Base-by-base conservation (phyloP, 2,113 vertebrate genomes). In the Aphelocoma coerulescens region DNA sequence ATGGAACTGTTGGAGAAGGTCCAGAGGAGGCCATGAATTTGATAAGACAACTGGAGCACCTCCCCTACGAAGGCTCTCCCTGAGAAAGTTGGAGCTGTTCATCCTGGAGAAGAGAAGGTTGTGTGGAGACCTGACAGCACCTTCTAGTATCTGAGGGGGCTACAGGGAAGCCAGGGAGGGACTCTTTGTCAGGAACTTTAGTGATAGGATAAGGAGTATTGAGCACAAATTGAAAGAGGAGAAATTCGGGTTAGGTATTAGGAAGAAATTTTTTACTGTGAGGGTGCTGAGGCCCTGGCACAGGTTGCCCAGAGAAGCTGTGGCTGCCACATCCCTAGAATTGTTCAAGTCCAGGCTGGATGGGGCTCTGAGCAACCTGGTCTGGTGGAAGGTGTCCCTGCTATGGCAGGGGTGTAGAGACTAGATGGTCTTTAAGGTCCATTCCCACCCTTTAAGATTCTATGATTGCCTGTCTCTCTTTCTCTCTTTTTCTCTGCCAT, bases 261-360 rank as follows among this genome's bases (percentile, higher is more conserved):
- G 6, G 32, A 77, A 44, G 37, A 33, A 27, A 3, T 44, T 2
- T 5, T 37, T 76, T 18, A 8, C 32, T 51, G 21, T 37, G 44
- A 52, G 5, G 2, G 11, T 0, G 21, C 0, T 43, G 32, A 51
- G 44, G 14, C 17, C 7, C 44, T 52, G 73, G 62, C 32, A 67
- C 37, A 68, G 26, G 27, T 0, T 86, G 17, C 18, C 6, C 32
- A 52, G 22, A 16, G 46, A 2, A 44, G 37, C 35, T 68, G 72
- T 32, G 44, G 26, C 0, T 76, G 27, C 32, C 7, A 32, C 52
- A 59, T 22, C 32, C 21, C 32, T 43, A 44, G 26, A 0, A 32
- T 2, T 49, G 37, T 32, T 2, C 52, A 20, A 67, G 1, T 21
- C 13, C 32, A 44, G 44, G 7, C 0, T 52, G 54, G 54, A 52